Percentiles rank a stretch among this genome's conserved stretches.
phyloP scores from a whole-genome alignment of 2,113 vertebrate genomes.

The Pagrus major region DNA sequence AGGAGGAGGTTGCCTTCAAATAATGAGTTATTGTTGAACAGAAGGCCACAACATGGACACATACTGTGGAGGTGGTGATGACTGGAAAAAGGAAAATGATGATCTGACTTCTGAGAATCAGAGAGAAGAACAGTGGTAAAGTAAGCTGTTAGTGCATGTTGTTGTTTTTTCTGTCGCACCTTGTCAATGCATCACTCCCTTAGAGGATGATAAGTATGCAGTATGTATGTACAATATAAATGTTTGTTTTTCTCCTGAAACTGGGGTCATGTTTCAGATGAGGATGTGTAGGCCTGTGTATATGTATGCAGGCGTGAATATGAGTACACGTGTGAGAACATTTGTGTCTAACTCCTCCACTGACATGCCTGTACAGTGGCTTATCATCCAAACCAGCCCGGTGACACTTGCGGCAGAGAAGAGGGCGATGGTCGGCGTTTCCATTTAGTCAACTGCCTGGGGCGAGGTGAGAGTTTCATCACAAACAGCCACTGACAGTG shows the following conservation, averaged over 20 bases:
- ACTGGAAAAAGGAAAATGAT: slow-evolving; percentile 25
- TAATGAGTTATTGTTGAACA: neutral
- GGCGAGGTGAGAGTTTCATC: slow-evolving; percentile 36
- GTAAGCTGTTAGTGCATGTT: slow-evolving; percentile 18
- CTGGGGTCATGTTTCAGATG: no score
- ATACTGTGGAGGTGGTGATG: neutral
- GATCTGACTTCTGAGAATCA: neutral
- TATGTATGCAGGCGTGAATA: neutral
- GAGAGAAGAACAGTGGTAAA: slow-evolving; percentile 1
- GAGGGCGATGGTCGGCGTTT: slow-evolving; percentile 16
- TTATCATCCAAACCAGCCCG: slow-evolving; percentile 20
- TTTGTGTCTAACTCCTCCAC: neutral
- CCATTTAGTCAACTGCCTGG: slow-evolving; percentile 26
- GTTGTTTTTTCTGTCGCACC: neutral
- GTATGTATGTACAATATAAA: neutral
- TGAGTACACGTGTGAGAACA: neutral
- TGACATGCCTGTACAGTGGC: slow-evolving; percentile 3
- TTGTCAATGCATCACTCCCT: slow-evolving; percentile 34
- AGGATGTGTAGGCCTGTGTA: neutral
- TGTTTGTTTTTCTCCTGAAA: slow-evolving; percentile 27
- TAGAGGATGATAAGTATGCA: slow-evolving; percentile 9
- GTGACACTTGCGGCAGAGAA: slow-evolving; percentile 1
- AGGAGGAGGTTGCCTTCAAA: neutral
- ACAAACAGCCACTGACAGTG: neutral
- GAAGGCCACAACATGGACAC: neutral